These are phyloP conservation scores for Poicephalus meyeri DNA, from an alignment of 2,113 vertebrate genomes.

Conservation along the genomic window DNA sequence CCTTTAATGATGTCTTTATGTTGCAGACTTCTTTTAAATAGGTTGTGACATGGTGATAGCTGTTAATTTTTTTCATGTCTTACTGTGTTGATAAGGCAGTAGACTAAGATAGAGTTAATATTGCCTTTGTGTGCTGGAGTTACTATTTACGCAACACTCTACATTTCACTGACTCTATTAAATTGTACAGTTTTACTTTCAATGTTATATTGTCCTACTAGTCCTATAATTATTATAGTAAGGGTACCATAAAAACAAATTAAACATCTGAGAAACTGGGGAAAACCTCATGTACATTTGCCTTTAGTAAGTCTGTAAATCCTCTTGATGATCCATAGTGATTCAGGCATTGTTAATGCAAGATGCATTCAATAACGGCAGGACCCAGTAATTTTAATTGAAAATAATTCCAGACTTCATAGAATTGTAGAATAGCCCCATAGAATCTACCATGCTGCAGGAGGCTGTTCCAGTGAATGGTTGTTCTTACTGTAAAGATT, in stretches of 20 bases:
- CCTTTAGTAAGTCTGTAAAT: neutral
- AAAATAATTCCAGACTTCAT: neutral
- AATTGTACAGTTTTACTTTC: neutral
- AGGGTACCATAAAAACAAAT: neutral
- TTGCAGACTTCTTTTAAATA: neutral
- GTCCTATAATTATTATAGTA: neutral
- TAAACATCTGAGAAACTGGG: neutral
- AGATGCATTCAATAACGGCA: neutral
- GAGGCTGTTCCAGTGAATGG: neutral
- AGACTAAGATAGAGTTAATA: neutral
- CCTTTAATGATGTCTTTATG: neutral
- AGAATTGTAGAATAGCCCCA: neutral
- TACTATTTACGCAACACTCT: neutral
- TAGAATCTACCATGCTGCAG: neutral
- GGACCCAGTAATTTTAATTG: neutral
- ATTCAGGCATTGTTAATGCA: neutral
- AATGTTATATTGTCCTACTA: neutral
- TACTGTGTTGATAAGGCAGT: neutral
- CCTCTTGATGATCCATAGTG: neutral
- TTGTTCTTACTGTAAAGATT: neutral
- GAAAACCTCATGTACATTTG: neutral
- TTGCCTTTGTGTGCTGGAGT: neutral
- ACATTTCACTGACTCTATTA: neutral
- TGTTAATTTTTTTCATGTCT: neutral
- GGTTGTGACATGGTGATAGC: neutral